A percentile compares a stretch with the other conserved stretches of the same genome.
These are phyloP conservation scores for Deilephila porcellus DNA, from an alignment of 2,888 invertebrate genomes.

Conservation along the genomic window DNA sequence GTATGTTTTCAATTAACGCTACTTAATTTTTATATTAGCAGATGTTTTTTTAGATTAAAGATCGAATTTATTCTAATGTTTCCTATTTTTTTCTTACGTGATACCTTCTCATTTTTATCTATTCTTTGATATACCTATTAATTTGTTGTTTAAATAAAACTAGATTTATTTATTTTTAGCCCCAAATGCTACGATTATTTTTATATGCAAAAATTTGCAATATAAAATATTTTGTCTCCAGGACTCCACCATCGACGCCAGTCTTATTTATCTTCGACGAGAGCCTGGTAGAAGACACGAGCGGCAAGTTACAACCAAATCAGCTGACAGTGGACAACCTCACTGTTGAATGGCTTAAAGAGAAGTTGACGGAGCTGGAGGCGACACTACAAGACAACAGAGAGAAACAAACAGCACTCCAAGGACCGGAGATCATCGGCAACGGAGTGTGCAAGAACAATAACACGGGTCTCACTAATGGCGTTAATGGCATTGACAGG, in stretches of 20 bases:
- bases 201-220: not conserved
- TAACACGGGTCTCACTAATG: constrained; percentile 78
- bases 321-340: constrained; percentile 96
- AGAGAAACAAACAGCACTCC: constrained; percentile 87
- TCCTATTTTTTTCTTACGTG: too few species aligned
- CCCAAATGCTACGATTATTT: too few species aligned
- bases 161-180: too few species aligned
- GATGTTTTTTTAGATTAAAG: too few species aligned
- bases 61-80: too few species aligned
- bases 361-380: constrained; percentile 91
- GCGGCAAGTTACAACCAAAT: constrained; percentile 94
- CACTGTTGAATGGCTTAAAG: constrained; percentile 95
- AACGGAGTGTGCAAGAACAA: constrained; percentile 81
- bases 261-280: constrained; percentile 94
- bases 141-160: too few species aligned
- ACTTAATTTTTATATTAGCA: too few species aligned
- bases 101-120: too few species aligned
- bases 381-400: constrained; percentile 91
- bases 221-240: constrained; percentile 56
- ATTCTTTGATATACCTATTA: too few species aligned
- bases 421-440: constrained; percentile 81
- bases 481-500: constrained; percentile 83
- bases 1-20: not conserved
- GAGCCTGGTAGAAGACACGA: constrained; percentile 94
- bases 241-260: constrained; percentile 91